These are phyloP conservation scores for Adoxophyes honmai DNA, from an alignment of 1,140 invertebrate genomes.

Conservation along the genomic window DNA sequence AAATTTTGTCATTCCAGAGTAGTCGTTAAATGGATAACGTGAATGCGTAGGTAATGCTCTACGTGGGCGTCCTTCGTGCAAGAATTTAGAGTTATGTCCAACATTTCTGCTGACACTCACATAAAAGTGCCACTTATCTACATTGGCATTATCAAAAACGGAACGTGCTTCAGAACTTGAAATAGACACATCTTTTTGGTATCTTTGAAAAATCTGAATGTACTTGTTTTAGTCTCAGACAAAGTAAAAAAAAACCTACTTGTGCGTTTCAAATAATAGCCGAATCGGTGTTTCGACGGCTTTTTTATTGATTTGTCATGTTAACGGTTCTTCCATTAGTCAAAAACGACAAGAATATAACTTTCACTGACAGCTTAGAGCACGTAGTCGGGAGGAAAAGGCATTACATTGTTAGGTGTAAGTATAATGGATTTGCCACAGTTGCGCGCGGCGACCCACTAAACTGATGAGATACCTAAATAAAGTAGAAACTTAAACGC, in stretches of 20 bases:
- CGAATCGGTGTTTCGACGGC: constrained; percentile 15
- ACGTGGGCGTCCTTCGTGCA: neutral
- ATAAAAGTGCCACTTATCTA: no score
- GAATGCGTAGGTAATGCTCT: neutral
- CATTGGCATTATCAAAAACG: no score
- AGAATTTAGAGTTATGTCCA: no score
- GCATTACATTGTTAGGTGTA: constrained; percentile 29
- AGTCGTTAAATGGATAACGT: constrained; percentile 29
- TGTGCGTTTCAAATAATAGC: neutral
- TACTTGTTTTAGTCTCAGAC: no score
- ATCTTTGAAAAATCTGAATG: no score
- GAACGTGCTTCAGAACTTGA: no score
- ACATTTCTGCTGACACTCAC: no score
- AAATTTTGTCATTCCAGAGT: constrained; percentile 51
- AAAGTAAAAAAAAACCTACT: no score
- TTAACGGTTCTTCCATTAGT: constrained; percentile 28
- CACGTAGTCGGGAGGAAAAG: constrained; percentile 31
- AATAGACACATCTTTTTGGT: no score
- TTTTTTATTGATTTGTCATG: constrained; percentile 17
- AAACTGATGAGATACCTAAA: constrained; percentile 32
- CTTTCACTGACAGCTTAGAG: constrained; percentile 41
- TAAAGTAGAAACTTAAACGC: constrained; percentile 43
- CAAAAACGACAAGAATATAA: constrained; percentile 30
- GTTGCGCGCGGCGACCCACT: constrained; percentile 42
- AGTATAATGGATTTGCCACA: constrained; percentile 34